Base-by-base conservation (phyloP, 23 tunicate species). In the Phallusia fumigata region DNA sequence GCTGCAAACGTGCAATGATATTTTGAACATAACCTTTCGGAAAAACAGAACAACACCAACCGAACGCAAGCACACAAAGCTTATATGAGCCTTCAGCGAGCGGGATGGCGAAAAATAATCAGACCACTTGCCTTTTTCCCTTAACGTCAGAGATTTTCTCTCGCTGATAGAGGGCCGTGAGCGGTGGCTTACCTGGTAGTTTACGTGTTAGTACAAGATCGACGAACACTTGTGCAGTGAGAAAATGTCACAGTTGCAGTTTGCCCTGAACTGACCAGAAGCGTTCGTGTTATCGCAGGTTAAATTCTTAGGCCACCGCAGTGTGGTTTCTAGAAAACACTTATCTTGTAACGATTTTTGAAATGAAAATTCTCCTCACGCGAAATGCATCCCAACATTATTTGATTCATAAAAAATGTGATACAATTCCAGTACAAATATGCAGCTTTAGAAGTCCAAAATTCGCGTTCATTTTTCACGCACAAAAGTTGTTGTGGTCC, bases 241-340 rank as follows among this genome's bases (percentile, higher is more conserved):
- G 69, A 58, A 24, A 58, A 58, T 58, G 69, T 58, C 69, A 58
- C 69, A 58, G 69, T 58, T 58, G 69, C 69, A 58, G 11, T 22
- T 40, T 10, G 47, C 8, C 47, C 47, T 24, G 69, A 58, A 58
- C 15, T 58, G 69, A 58, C 69, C 69, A 24, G 69, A 22, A 58
- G 69, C 69, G 28, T 40, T 40, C 47, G 47, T 10, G 5, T 5
- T 40, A 40, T 40, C 47, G 10, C 8, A 40, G 47, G 47, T 40
- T 10, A 40, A 40, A 10, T 40, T 40, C 47, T 40, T 10, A 3
- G 47, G 10, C 47, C 10, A 40, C 10, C 10, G 47, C 47, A 40
- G 8, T 40, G 47, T 10, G 10, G n/a, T 40, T 40, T 40, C 10
- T 40, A 40, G 47, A 40, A 40, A 40, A 3, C 47, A 10, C 47